Evolutionary conservation across 2,113 vertebrate genomes (phyloP).

Genomic region (Oophaga pumilio): DNA sequence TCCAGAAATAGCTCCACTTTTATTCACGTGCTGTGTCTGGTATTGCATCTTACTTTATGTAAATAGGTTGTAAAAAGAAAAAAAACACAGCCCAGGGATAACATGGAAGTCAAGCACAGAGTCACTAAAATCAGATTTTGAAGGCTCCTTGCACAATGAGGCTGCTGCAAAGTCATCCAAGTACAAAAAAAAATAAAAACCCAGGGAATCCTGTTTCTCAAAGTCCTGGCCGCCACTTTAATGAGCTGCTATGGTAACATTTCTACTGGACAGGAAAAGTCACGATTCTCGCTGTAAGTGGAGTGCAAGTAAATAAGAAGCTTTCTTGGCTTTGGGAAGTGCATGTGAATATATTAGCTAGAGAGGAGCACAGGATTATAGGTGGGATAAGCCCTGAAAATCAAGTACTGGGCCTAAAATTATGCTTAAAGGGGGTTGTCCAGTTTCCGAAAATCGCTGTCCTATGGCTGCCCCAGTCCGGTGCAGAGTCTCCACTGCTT

Average conservation of each 20-base stretch:
- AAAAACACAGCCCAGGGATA: too few relatives aligned
- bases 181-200: neutral
- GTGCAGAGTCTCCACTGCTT: too few relatives aligned
- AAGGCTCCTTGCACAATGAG: neutral
- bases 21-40: neutral
- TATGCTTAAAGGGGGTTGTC: neutral
- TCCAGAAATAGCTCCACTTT: neutral
- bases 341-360: neutral
- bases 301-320: slow-evolving; percentile 1
- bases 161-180: slow-evolving; percentile 18
- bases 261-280: slow-evolving; percentile 25
- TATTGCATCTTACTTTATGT: neutral
- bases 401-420: neutral
- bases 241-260: slow-evolving; percentile 28
- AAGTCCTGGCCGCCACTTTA: slow-evolving; percentile 8
- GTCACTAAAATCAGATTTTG: neutral
- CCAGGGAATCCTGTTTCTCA: slow-evolving; percentile 16
- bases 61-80: neutral
- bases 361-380: neutral
- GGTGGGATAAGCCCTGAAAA: neutral
- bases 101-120: neutral
- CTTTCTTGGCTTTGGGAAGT: slow-evolving; percentile 29
- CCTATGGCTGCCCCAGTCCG: too few relatives aligned
- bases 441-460: too few relatives aligned
- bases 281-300: slow-evolving; percentile 21